Evolutionary conservation across 2,888 invertebrate species (phyloP), one percentile per base, ranked within the genome.

Genomic region (Iphiclides podalirius): DNA sequence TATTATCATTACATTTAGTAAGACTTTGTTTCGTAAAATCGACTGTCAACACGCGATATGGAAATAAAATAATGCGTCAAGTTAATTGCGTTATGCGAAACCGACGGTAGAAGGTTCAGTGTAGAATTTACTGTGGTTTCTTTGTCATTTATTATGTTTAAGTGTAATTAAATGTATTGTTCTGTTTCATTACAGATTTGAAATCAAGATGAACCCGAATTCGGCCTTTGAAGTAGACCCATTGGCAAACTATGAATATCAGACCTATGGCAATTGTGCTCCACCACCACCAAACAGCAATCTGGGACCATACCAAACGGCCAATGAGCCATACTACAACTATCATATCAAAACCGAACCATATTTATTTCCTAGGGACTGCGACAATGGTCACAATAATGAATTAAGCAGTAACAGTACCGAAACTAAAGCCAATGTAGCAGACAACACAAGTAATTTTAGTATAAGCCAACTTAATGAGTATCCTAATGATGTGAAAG

Each of bases 161-260:
- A 4, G 6, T 20, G 20, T 20, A 4, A 20, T 20, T 20, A 20
- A 20, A 4, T 20, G 20, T 20, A 6, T n/a, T n/a, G n/a, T n/a
- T 3, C 20, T 20, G 3, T 20, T 20, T 20, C 20, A 38, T 56
- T 58, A 35, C 63, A 64, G 63, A 15, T 44, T 11, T 1, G 23
- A 43, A 55, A 31, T 16, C 47, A 70, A 59, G 53, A 79, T 76
- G 75, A 75, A 70, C 23, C 47, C 53, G 23, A 63, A 66, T 13
- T 52, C 65, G 20, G 51, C 58, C 1, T 54, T 70, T 33, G 82
- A 83, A 1, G 41, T 79, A 1, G 85, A 85, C 28, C 85, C 85
- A 0, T 57, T 85, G 1, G 76, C 74, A 45, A 66, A 63, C 0
- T 82, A 76, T 4, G 75, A 72, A 4, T 74, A 72, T 54, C 58